These are phyloP conservation scores for Drosophila vallismaia DNA, from an alignment of 2,888 invertebrate species.

Conservation along the genomic window DNA sequence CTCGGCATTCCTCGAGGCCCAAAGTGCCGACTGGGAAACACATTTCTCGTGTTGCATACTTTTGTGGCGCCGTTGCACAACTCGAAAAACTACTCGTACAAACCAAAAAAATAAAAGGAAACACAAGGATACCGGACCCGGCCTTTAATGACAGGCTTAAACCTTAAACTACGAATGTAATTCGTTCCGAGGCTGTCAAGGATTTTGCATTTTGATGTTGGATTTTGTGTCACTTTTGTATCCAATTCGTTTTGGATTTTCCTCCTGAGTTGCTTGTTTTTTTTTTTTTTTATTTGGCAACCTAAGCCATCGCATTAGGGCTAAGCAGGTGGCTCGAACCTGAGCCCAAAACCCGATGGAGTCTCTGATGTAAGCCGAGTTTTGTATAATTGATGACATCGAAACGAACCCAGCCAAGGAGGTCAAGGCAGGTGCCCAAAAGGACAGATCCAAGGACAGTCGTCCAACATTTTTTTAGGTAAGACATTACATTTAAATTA, in stretches of 20 bases:
- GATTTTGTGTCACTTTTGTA: constrained; percentile 40
- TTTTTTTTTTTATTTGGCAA: constrained; percentile 28
- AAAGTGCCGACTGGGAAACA: constrained; percentile 43
- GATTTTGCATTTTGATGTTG: constrained; percentile 48
- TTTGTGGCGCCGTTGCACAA: constrained; percentile 18
- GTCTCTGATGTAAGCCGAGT: constrained; percentile 45
- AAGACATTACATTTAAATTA: too few species aligned
- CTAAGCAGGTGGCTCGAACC: constrained; percentile 42
- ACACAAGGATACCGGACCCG: constrained; percentile 12
- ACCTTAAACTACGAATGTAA: constrained; percentile 44
- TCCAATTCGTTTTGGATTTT: constrained; percentile 22
- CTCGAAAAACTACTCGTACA: constrained; percentile 1
- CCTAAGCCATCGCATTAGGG: constrained; percentile 39
- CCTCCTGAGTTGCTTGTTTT: background rate
- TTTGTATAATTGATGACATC: constrained; percentile 43
- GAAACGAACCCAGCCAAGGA: constrained; percentile 36
- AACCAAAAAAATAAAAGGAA: background rate
- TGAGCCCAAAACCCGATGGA: constrained; percentile 31
- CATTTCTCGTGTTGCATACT: constrained; percentile 51
- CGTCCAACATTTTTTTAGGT: background rate
- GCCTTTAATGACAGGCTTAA: constrained; percentile 36
- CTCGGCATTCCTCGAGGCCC: constrained; percentile 42
- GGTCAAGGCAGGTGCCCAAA: constrained; percentile 38
- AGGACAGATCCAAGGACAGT: constrained; percentile 27
- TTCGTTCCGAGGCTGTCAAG: constrained; percentile 35